A percentile compares a stretch with the other conserved stretches of the same genome.
Evolutionary conservation across 2,888 invertebrate species (phyloP).

Genomic region (Rhimphoctona megacephalus): DNA sequence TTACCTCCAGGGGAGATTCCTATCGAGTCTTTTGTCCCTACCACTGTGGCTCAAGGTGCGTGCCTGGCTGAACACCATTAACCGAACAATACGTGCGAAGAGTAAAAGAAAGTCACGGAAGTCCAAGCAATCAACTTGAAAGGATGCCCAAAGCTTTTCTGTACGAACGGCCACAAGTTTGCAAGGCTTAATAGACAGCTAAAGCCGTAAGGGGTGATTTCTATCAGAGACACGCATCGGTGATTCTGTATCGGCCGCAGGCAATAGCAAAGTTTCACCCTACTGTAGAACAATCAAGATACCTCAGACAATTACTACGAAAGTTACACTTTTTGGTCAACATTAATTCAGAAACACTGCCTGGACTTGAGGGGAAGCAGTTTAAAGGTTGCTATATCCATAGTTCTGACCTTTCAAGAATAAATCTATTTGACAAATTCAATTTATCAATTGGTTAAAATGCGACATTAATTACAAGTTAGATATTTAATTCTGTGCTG

Average conservation of each 20-base stretch:
- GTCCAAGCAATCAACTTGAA: constrained; percentile 50
- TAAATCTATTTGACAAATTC: neutral
- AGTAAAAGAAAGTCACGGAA: constrained; percentile 30
- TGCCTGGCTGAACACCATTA: constrained; percentile 45
- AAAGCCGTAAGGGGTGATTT: constrained; percentile 21
- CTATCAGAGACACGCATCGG: constrained; percentile 27
- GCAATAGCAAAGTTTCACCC: constrained; percentile 12
- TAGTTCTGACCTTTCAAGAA: neutral
- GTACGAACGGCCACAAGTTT: constrained; percentile 25
- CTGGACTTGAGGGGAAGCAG: neutral
- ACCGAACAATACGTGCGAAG: constrained; percentile 42
- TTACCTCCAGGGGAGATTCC: constrained; percentile 20
- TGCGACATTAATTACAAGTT: neutral
- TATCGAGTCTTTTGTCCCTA: constrained; percentile 15
- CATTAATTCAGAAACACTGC: neutral
- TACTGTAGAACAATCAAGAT: neutral
- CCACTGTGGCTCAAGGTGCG: neutral
- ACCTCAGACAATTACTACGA: neutral
- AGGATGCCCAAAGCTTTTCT: constrained; percentile 21
- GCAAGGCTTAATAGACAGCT: constrained; percentile 27
- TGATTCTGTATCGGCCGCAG: neutral
- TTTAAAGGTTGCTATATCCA: neutral
- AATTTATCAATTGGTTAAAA: neutral
- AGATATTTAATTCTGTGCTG: neutral
- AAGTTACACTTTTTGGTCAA: constrained; percentile 14